phyloP scores from a whole-genome alignment of 2,113 vertebrate genomes.

The Dolichotis patagonum region DNA sequence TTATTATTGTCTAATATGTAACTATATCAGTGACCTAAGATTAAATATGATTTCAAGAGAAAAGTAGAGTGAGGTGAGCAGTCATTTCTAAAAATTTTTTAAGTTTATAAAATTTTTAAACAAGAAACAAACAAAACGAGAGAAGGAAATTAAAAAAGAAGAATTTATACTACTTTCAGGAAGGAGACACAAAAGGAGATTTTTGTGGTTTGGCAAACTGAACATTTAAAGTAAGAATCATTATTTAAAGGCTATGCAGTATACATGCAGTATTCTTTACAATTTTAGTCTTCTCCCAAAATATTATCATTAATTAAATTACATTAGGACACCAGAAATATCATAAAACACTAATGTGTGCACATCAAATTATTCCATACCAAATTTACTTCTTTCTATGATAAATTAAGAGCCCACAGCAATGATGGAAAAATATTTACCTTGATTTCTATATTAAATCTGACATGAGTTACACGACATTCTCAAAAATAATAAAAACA shows the following conservation, averaged over 20 bases:
- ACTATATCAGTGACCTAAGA: not conserved
- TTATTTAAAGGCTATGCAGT: constrained; percentile 1
- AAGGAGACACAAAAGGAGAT: not conserved
- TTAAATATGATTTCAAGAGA: not conserved
- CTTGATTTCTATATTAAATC: constrained; percentile 32
- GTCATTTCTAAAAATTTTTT: constrained; percentile 20
- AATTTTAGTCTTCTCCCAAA: constrained; percentile 5
- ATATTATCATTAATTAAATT: constrained; percentile 35
- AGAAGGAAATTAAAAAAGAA: constrained; percentile 11
- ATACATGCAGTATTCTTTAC: not conserved
- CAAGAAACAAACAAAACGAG: constrained; percentile 33
- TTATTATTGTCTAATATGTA: not conserved
- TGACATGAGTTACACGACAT: not conserved
- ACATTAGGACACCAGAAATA: not conserved
- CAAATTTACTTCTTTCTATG: constrained; percentile 19
- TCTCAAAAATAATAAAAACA: constrained; percentile 4
- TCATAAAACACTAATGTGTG: not conserved
- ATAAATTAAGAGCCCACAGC: constrained; percentile 43
- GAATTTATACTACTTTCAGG: not conserved
- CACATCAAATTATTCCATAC: not conserved
- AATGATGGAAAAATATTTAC: constrained; percentile 26
- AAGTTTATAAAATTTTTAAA: constrained; percentile 2
- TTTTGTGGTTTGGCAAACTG: constrained; percentile 21
- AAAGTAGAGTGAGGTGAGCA: not conserved
- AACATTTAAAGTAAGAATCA: constrained; percentile 33